phyloP scores from a whole-genome alignment of 2,888 invertebrate species.

The Apotomis betuletana region DNA sequence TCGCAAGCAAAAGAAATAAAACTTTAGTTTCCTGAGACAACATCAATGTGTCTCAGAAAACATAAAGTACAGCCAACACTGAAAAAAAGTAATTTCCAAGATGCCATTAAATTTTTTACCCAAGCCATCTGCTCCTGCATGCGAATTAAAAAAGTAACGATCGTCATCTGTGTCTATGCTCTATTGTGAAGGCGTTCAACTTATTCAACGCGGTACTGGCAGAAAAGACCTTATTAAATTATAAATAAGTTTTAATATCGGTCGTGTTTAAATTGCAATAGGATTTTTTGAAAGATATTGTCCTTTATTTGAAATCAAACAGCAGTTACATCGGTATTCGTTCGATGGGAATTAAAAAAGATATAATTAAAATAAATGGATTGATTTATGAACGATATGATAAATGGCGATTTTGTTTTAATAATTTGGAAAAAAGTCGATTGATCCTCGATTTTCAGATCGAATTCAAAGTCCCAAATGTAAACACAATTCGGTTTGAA shows the following conservation, averaged over 20 bases:
- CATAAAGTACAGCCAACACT: background rate
- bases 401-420: background rate
- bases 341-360: background rate
- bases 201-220: background rate
- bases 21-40: background rate
- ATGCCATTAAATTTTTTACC: constrained; percentile 5
- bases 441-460: background rate
- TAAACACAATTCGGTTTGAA: background rate
- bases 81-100: background rate
- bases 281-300: background rate
- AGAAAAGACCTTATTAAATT: background rate
- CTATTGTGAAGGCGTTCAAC: constrained; percentile 13
- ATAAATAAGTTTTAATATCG: background rate
- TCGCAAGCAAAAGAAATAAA: background rate
- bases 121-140: constrained; percentile 14
- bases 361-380: background rate
- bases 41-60: background rate
- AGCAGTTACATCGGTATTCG: constrained; percentile 12
- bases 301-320: background rate
- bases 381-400: background rate
- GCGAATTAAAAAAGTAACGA: constrained; percentile 14
- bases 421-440: background rate
- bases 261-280: background rate
- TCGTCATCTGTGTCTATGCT: constrained; percentile 22
- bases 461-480: background rate